Percentiles rank a stretch among this genome's conserved stretches.
phyloP scores from a whole-genome alignment of 2,797 vertebrate species.

The Calcarius lapponicus region DNA sequence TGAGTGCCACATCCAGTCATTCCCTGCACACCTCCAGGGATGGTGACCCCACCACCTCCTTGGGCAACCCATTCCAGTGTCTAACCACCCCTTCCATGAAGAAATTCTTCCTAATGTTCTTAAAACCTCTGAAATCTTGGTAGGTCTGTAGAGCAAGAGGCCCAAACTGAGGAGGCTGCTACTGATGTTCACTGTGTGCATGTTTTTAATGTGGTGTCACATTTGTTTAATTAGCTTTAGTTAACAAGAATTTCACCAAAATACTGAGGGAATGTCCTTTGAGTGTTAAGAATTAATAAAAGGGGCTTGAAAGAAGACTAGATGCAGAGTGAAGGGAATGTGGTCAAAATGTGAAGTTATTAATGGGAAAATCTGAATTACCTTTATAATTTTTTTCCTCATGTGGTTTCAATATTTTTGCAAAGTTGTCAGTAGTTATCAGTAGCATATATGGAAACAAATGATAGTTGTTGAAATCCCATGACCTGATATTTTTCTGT shows the following conservation, averaged over 20 bases:
- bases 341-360: background rate
- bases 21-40: background rate
- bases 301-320: background rate
- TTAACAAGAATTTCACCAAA: background rate
- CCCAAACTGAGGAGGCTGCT: background rate
- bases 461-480: constrained; percentile 37
- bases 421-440: constrained; percentile 76
- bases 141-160: background rate
- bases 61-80: background rate
- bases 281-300: background rate
- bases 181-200: background rate
- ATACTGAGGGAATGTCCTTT: background rate
- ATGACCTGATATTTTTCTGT: constrained; percentile 63
- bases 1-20: background rate
- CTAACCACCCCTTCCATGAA: background rate
- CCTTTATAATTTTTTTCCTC: background rate
- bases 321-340: background rate
- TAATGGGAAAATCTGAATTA: background rate
- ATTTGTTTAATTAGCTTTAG: background rate
- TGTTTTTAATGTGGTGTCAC: background rate
- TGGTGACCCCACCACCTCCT: background rate
- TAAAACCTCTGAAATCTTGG: background rate
- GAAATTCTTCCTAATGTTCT: background rate
- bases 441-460: constrained; percentile 66
- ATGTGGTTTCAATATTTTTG: constrained; percentile 70